A percentile compares a stretch with the other conserved stretches of the same genome.
Evolutionary conservation across 2,888 invertebrate genomes (phyloP).

Genomic region (Dolichomitus sp.): DNA sequence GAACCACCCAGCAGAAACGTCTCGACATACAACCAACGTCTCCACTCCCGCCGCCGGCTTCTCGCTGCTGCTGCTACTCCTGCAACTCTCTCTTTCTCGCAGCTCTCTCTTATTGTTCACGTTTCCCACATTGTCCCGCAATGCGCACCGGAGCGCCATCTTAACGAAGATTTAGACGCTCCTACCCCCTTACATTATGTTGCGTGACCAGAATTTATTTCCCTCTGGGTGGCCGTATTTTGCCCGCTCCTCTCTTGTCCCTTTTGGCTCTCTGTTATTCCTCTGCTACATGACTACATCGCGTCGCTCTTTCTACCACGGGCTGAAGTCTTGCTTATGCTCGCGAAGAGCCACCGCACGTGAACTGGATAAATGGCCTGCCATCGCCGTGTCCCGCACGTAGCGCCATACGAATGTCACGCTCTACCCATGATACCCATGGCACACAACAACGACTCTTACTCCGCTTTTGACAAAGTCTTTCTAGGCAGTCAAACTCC

Average conservation of each 20-base stretch:
- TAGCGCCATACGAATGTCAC: constrained; percentile 1
- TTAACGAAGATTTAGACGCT: constrained; percentile 81
- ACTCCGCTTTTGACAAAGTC: constrained; percentile 14
- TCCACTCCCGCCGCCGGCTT: constrained; percentile 51
- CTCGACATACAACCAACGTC: constrained; percentile 58
- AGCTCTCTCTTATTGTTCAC: constrained; percentile 69
- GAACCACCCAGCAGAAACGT: constrained; percentile 62
- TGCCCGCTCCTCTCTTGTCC: constrained; percentile 31
- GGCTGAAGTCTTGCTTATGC: constrained; percentile 32
- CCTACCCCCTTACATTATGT: constrained; percentile 78
- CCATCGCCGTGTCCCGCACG: constrained; percentile 24
- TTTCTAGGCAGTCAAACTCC: background rate
- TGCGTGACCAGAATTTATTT: constrained; percentile 83
- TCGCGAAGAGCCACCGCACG: constrained; percentile 28
- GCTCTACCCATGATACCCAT: background rate
- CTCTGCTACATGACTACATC: constrained; percentile 39
- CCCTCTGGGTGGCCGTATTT: constrained; percentile 69
- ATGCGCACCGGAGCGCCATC: constrained; percentile 71
- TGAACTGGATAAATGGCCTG: constrained; percentile 38
- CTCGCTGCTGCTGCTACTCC: constrained; percentile 52
- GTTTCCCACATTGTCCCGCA: constrained; percentile 72
- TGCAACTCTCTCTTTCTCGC: constrained; percentile 20
- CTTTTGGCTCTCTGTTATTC: constrained; percentile 20
- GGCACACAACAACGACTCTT: constrained; percentile 14
- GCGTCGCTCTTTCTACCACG: constrained; percentile 1